Evolutionary conservation across 2,888 invertebrate genomes (phyloP).

Genomic region (Xestoiulus laeticollis): DNA sequence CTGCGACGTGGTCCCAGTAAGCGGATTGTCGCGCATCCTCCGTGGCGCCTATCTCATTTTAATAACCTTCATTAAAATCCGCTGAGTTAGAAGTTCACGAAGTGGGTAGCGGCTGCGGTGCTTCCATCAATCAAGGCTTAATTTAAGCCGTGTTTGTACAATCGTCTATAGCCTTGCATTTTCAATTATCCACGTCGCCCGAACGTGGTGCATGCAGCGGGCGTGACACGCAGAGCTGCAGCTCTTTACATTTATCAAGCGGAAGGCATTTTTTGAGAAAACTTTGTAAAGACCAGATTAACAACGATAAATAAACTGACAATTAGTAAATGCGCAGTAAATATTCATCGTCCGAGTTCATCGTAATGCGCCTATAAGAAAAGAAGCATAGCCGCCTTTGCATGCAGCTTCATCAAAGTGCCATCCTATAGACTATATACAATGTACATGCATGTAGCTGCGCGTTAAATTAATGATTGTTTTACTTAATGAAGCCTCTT

Average conservation of each 20-base stretch:
- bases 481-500: conserved; percentile 43
- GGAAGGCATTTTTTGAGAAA: background rate
- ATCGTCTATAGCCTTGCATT: background rate
- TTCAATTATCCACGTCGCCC: background rate
- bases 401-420: conserved; percentile 33
- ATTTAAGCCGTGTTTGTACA: conserved; percentile 16
- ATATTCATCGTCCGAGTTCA: conserved; percentile 4
- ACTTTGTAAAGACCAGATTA: conserved; percentile 20
- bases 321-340: conserved; percentile 26
- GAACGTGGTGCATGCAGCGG: background rate
- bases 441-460: background rate
- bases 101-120: conserved; percentile 20
- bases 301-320: conserved; percentile 26
- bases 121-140: conserved; percentile 9
- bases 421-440: background rate
- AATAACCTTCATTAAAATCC: conserved; percentile 26
- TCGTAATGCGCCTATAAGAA: background rate
- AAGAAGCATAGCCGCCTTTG: background rate
- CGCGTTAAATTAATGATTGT: conserved; percentile 43
- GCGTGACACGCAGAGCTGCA: conserved; percentile 10
- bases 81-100: conserved; percentile 13
- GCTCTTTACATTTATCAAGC: conserved; percentile 26
- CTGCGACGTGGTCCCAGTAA: background rate
- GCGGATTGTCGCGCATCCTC: background rate
- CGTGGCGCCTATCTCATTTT: background rate